Base-by-base conservation (phyloP, 1,140 invertebrate genomes). In the Holotrichia oblita region DNA sequence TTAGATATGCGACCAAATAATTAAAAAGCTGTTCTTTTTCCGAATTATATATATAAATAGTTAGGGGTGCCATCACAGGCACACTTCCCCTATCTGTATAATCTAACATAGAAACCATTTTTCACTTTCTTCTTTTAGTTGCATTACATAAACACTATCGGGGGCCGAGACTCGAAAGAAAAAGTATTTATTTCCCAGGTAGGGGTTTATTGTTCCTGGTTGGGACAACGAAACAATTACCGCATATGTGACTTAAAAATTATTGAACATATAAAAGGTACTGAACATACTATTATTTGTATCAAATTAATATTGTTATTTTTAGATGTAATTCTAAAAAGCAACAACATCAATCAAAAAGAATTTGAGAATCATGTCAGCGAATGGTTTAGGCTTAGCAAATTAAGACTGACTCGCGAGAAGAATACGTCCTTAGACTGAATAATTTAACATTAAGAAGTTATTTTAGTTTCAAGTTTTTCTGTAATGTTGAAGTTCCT, bases 91-190 rank as follows among this genome's bases (percentile, higher is more conserved):
- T n/a, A 48, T 48, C n/a, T 10, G 44, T 48, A 17, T 48, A 17
- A 48, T 14, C 44, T 48, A 48, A 48, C 44, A 48, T 48, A 48
- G 44, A 10, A 48, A 48, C 44, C 44, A 48, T 48, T 48, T 48
- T 48, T 48, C 44, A 48, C n/a, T 48, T 48, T 48, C 44, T 48
- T 48, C 44, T 48, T 48, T 48, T 48, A 48, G 44, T 48, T 48
- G 44, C 10, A 48, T 48, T 48, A 48, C 44, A 48, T 48, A 48
- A 48, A 48, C 44, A 48, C 44, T 8, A 48, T 48, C 2, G 44
- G 44, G 44, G 44, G 44, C 10, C 44, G 44, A 2, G 2, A 48
- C 44, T 3, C 2, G 1, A 48, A 48, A 48, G 44, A 48, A 10
- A 48, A 48, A 48, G 44, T 48, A 48, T 48, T 48, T 48, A 14